Base-by-base conservation (phyloP, 2,113 vertebrate species). In the Mesoclemmys tuberculata region DNA sequence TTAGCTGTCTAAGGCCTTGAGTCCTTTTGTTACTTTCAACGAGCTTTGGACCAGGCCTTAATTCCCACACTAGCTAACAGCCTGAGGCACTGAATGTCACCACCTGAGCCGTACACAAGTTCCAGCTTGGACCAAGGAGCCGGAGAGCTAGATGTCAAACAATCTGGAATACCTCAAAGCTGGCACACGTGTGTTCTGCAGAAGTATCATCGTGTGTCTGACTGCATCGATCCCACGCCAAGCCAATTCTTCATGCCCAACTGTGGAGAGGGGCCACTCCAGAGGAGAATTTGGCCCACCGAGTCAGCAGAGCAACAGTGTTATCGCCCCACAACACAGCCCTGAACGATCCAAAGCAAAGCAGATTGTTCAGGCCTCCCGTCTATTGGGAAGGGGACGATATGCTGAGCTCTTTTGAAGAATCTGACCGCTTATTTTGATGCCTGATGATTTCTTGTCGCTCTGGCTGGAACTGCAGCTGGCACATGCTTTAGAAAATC, bases 191-290 rank as follows among this genome's bases (percentile, higher is more conserved):
- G 87, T 41, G 5, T 46, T 87, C 90, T 96, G 93, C 96, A 97
- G 95, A n/a, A 90, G 87, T 93, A 89, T 48, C 88, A 88, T 93
- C 96, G 90, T 95, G 90, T 95, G 89, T 93, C 96, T 96, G 96
- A 83, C 89, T 93, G 89, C 83, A 89, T 78, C 92, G 95, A 81
- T 92, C 46, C 81, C 87, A 95, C 92, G 95, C 95, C 94, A 97
- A 96, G 95, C 89, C 93, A 96, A 97, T 97, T 96, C 96, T 97
- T 85, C 89, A 96, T 96, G 96, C 93, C 93, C 83, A 75, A 95
- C 83, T 95, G 96, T 92, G 96, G 94, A 97, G 86, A 94, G 92
- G 87, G 95, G 94, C 84, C 92, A 96, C 78, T 46, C 26, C 68
- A 58, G 89, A 95, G 79, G 92, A 96, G 87, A 97, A 96, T 97